Evolutionary conservation across 1,140 invertebrate genomes (phyloP), one percentile per base, ranked within the genome.

Genomic region (Drosophila leontia): DNA sequence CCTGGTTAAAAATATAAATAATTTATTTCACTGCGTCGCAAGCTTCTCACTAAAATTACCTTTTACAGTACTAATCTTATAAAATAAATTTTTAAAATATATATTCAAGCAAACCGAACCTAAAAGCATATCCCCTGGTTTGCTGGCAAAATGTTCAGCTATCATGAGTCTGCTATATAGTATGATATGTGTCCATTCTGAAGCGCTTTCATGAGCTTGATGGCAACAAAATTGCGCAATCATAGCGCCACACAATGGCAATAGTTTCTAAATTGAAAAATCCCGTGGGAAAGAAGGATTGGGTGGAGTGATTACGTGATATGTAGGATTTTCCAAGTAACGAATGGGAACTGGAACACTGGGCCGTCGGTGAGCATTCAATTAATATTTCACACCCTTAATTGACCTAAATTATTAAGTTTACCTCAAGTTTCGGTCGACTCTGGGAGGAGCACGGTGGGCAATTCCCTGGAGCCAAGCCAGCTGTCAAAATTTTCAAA

Each of bases 371-470:
- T 56, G 26, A 23, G 44, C 61, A 13, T 70, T 88, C 64, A 88
- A 88, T 87, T 75, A 87, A 83, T 87, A 87, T 88, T 87, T 88
- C 72, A 80, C 76, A 75, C 72, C 55, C 60, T 84, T 87, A 78
- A 87, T 88, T 88, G 64, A 8, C 56, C 62, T 70, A 67, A 75
- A 75, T 87, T 80, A 83, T 84, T 74, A 48, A 60, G 61, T 41
- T 76, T 9, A 6, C 42, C 58, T 44, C 23, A 29, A 9, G 60
- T 32, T 44, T 42, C 35, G 44, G 56, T 78, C 44, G 35, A 35
- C 19, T 51, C 23, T 35, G 26, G 50, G 4, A 13, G 39, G 26
- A 39, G 47, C 41, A 48, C 23, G n/a, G 11, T 39, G 65, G 45
- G 53, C 19, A 47, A 68, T 60, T 70, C 70, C 50, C 50, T 6